Percentiles rank a stretch among this genome's conserved stretches.
phyloP scores from a whole-genome alignment of 2,113 vertebrate species.

The Malurus melanocephalus region DNA sequence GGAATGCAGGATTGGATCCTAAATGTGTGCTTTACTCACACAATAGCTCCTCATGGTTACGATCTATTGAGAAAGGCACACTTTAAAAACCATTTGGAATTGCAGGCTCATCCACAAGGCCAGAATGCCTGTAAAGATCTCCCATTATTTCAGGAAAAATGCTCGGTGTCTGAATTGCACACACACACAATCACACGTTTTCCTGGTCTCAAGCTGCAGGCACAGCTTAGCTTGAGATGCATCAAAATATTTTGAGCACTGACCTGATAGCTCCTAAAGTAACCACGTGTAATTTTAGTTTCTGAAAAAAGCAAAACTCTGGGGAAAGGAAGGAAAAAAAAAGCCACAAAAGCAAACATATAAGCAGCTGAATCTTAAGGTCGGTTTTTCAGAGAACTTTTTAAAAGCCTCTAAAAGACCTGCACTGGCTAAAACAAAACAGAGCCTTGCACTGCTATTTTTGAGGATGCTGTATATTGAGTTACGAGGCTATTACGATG shows the following conservation, averaged over 20 bases:
- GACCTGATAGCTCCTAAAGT: slow-evolving; percentile 18
- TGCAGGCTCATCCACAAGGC: slow-evolving; percentile 43
- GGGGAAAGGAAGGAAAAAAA: not conserved
- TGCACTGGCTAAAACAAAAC: slow-evolving; percentile 28
- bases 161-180: not conserved
- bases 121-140: slow-evolving; percentile 48
- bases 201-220: slow-evolving; percentile 23
- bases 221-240: slow-evolving; percentile 37
- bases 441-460: slow-evolving; percentile 24
- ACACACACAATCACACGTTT: not conserved
- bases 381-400: slow-evolving; percentile 4
- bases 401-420: slow-evolving; percentile 27
- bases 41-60: slow-evolving; percentile 56
- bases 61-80: slow-evolving; percentile 52
- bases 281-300: slow-evolving; percentile 18
- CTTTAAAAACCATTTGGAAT: slow-evolving; percentile 62
- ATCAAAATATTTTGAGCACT: slow-evolving; percentile 56
- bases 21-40: slow-evolving; percentile 54
- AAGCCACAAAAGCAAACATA: not conserved
- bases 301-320: not conserved
- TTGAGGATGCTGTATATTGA: slow-evolving; percentile 55
- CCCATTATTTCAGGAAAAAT: slow-evolving; percentile 26
- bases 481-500: slow-evolving; percentile 62
- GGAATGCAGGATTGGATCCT: slow-evolving; percentile 61
- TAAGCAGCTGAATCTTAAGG: slow-evolving; percentile 21